Evolutionary conservation across 2,113 vertebrate species (phyloP).

Genomic region (Larimichthys polyactis): DNA sequence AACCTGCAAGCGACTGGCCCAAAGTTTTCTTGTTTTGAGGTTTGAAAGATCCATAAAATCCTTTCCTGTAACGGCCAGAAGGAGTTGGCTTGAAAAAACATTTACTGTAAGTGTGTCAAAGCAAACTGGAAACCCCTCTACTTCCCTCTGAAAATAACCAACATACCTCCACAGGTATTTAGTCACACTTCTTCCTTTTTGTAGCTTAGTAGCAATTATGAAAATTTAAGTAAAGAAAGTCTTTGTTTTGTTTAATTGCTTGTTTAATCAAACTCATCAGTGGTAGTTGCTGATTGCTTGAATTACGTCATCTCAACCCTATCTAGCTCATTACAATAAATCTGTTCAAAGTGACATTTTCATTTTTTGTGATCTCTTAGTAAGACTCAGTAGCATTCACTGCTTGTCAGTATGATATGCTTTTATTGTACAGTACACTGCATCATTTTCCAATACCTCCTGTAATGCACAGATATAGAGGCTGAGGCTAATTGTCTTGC

Average conservation of each 20-base stretch:
- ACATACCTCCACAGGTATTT: background rate
- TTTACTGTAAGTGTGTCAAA: conserved; percentile 4
- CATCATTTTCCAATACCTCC: background rate
- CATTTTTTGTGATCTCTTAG: no score
- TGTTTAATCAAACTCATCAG: background rate
- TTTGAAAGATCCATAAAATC: background rate
- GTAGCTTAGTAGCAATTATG: background rate
- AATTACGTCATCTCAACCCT: background rate
- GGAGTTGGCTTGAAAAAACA: background rate
- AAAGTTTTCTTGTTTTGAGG: background rate
- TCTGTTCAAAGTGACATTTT: background rate
- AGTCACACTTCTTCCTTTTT: conserved; percentile 7
- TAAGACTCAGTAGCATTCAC: background rate
- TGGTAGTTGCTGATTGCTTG: background rate
- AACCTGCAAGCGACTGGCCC: conserved; percentile 8
- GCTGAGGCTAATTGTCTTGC: conserved; percentile 7
- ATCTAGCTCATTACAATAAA: background rate
- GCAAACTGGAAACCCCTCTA: background rate
- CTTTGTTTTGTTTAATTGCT: background rate
- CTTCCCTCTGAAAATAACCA: background rate
- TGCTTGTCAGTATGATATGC: background rate
- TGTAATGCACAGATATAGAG: conserved; percentile 3
- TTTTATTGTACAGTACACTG: background rate
- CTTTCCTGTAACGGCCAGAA: conserved; percentile 13
- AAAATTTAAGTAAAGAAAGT: background rate